These are phyloP conservation scores for Cremastinae sp. DNA, from an alignment of 2,888 invertebrate genomes.

Conservation along the genomic window DNA sequence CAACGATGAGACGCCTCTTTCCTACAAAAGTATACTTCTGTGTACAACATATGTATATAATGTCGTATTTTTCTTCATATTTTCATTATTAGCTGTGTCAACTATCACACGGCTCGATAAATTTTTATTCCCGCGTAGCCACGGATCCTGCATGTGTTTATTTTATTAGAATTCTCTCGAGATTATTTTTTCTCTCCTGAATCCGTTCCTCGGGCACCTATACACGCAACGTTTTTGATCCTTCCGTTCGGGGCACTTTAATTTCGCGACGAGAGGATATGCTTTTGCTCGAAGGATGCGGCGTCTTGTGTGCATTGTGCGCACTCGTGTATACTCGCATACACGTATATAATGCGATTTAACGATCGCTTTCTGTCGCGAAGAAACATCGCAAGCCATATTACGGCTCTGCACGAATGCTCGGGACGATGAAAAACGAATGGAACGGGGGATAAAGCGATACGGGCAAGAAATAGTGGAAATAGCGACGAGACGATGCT, in stretches of 20 bases:
- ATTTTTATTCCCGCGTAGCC: not conserved
- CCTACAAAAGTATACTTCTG: no score
- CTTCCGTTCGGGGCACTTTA: conserved; percentile 53
- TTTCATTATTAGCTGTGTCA: not conserved
- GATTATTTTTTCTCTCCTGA: conserved; percentile 5
- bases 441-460: conserved; percentile 24
- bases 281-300: no score
- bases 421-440: conserved; percentile 34
- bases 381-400: conserved; percentile 30
- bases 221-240: not conserved
- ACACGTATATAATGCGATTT: conserved; percentile 46
- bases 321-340: conserved; percentile 40
- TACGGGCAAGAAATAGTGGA: conserved; percentile 22
- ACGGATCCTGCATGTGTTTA: not conserved
- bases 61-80: not conserved
- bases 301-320: no score
- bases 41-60: no score
- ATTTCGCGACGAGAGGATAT: conserved; percentile 56
- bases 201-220: not conserved
- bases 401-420: conserved; percentile 11
- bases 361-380: conserved; percentile 65
- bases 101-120: not conserved
- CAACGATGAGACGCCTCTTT: not conserved
- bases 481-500: conserved; percentile 21
- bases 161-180: not conserved